Conservation (phyloP, 2,888 invertebrate genomes). For the Alviniconcha strummeri region DNA sequence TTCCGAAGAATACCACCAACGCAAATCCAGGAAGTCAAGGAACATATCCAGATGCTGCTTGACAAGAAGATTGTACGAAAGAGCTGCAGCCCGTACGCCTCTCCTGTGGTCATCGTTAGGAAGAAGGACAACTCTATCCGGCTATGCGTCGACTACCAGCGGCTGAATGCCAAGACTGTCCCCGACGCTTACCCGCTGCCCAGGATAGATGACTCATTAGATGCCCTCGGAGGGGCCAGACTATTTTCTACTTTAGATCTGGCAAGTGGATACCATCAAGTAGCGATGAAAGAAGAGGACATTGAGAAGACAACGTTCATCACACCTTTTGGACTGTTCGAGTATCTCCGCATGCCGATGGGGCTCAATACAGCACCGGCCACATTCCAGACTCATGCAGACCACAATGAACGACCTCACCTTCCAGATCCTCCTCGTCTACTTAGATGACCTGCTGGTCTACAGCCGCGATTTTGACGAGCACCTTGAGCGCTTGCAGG, state of each 20-base stretch:
- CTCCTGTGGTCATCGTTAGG: conserved; percentile 42
- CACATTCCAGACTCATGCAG: conserved; percentile 38
- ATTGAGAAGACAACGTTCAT: no score
- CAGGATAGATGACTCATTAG: conserved; percentile 41
- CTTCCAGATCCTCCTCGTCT: conserved; percentile 26
- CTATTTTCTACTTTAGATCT: conserved; percentile 41
- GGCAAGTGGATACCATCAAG: neutral
- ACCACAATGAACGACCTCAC: conserved; percentile 26
- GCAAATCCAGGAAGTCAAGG: conserved; percentile 28
- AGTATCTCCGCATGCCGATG: conserved; percentile 33
- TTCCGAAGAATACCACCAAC: neutral
- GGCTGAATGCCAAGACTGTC: conserved; percentile 40
- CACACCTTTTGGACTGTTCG: conserved; percentile 33
- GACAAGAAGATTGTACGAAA: conserved; percentile 14
- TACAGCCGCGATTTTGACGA: conserved; percentile 42
- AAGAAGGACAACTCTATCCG: conserved; percentile 43
- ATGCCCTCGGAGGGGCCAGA: conserved; percentile 35
- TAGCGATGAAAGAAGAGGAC: no score
- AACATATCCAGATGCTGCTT: conserved; percentile 26
- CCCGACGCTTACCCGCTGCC: conserved; percentile 42
- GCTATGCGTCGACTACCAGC: conserved; percentile 40
- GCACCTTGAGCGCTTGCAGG: conserved; percentile 40
- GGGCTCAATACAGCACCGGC: conserved; percentile 16
- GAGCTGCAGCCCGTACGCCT: conserved; percentile 39
- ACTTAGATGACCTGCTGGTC: conserved; percentile 36